Evolutionary conservation across 2,888 invertebrate genomes (phyloP).

Genomic region (Zootermopsis nevadensis): DNA sequence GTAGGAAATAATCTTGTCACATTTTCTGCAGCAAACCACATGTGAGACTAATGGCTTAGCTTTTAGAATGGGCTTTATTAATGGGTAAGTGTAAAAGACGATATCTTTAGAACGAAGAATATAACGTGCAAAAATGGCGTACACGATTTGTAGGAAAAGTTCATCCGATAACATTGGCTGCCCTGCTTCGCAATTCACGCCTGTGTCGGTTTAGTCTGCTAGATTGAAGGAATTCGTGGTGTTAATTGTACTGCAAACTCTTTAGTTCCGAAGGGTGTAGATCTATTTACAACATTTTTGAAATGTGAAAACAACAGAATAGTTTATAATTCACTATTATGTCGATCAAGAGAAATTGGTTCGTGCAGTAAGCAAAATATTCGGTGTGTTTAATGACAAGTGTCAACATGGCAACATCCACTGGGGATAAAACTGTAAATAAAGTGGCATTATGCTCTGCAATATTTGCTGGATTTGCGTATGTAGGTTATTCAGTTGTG

Average conservation of each 20-base stretch:
- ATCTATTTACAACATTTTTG: not conserved
- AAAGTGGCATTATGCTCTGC: constrained; percentile 65
- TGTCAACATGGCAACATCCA: constrained; percentile 49
- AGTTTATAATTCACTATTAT: not conserved
- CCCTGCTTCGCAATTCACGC: not conserved
- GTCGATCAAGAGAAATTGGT: not conserved
- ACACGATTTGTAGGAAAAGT: not conserved
- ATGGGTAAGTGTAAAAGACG: not conserved
- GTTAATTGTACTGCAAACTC: not conserved
- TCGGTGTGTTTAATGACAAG: not conserved
- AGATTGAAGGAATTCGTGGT: not conserved
- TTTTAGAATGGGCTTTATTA: no score
- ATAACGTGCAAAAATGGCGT: not conserved
- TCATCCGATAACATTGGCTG: not conserved
- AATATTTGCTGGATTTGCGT: constrained; percentile 66
- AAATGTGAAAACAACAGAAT: not conserved
- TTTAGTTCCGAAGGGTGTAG: not conserved
- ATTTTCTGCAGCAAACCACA: no score
- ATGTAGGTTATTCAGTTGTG: constrained; percentile 64
- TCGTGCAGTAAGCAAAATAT: not conserved
- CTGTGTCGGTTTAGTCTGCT: not conserved
- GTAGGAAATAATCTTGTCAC: no score
- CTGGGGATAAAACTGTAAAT: constrained; percentile 62
- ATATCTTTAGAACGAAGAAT: not conserved
- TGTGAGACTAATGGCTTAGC: no score